These are phyloP conservation scores for Goniozus legneri DNA, from an alignment of 1,140 invertebrate species.

Conservation along the genomic window DNA sequence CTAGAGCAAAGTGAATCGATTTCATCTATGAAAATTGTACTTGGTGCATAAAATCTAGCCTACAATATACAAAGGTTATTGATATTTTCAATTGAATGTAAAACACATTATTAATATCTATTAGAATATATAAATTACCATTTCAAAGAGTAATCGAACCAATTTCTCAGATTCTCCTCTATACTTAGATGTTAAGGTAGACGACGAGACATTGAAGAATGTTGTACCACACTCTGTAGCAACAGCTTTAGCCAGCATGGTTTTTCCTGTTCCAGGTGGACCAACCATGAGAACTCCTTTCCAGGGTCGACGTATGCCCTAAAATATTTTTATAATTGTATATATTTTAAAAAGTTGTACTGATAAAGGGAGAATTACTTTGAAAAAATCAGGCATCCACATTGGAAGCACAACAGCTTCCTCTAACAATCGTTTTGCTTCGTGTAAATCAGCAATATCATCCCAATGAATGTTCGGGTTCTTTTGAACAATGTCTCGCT, in stretches of 20 bases:
- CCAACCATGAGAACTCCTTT: constrained; percentile 97
- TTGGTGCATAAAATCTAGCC: constrained; percentile 98
- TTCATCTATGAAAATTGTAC: constrained; percentile 99
- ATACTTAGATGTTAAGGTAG: constrained; percentile 96
- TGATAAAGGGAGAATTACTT: constrained; percentile 53
- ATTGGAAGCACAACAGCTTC: constrained; percentile 98
- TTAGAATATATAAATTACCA: constrained; percentile 63
- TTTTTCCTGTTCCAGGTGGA: constrained; percentile 97
- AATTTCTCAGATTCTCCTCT: constrained; percentile 98
- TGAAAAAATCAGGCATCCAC: constrained; percentile 98
- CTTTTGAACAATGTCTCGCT: constrained; percentile 96
- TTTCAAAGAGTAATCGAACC: constrained; percentile 95
- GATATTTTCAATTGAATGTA: neutral
- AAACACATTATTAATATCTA: neutral
- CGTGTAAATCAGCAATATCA: constrained; percentile 94
- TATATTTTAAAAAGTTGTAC: neutral
- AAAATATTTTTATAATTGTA: constrained; percentile 1
- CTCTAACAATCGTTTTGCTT: constrained; percentile 92
- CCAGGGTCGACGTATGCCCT: constrained; percentile 86
- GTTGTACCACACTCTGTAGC: constrained; percentile 99
- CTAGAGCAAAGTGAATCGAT: constrained; percentile 97
- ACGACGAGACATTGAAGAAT: constrained; percentile 98
- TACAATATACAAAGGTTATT: constrained; percentile 37
- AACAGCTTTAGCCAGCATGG: constrained; percentile 98
- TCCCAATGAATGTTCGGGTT: constrained; percentile 97